Evolutionary conservation across 2,113 vertebrate species (phyloP).

Genomic region (Alaudala cheleensis): DNA sequence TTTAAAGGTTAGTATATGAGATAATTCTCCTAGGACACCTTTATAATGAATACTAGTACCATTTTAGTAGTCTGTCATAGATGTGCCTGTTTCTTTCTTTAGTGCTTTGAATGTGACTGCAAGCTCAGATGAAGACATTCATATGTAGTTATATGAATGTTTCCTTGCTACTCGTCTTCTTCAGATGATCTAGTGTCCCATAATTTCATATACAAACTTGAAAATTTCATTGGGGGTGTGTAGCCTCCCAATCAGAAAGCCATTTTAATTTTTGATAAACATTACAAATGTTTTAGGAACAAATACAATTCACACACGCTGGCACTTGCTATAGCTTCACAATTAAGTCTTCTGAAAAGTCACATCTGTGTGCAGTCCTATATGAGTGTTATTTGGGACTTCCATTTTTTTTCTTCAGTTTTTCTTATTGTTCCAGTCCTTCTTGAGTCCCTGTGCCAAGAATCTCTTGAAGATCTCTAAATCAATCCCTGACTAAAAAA

Average conservation of each 20-base stretch:
- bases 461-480: background rate
- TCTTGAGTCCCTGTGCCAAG: background rate
- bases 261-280: background rate
- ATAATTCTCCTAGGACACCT: background rate
- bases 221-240: background rate
- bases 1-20: background rate
- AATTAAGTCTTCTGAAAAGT: background rate
- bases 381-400: background rate
- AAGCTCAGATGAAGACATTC: background rate
- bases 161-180: background rate
- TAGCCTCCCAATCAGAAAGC: background rate
- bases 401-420: background rate
- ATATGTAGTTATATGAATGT: background rate
- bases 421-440: background rate
- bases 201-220: background rate
- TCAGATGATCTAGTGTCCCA: background rate
- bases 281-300: background rate
- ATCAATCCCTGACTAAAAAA: background rate
- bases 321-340: background rate
- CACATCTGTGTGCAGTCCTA: background rate
- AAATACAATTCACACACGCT: background rate
- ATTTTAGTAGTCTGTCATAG: background rate
- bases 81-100: background rate
- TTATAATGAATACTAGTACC: background rate
- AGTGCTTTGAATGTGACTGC: background rate